A percentile compares a stretch with the other conserved stretches of the same genome.
Evolutionary conservation across 2,797 vertebrate species (phyloP).

Genomic region (Mycteria americana): DNA sequence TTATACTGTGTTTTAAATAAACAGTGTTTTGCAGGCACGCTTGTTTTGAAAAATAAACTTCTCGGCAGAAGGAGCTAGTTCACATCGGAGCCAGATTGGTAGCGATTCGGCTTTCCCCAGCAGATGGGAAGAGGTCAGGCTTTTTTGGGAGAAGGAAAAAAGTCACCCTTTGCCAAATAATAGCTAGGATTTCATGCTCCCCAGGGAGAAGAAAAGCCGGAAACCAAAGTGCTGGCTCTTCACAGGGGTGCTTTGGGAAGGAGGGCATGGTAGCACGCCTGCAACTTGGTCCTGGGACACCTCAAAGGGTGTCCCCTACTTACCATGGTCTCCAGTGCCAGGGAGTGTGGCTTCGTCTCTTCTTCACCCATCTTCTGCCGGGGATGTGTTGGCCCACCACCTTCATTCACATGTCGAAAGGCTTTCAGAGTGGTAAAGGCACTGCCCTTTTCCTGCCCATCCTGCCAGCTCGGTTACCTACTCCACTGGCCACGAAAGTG

Average conservation of each 20-base stretch:
- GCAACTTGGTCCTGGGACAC: neutral
- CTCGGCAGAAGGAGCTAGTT: slow-evolving; percentile 7
- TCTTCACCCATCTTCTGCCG: neutral
- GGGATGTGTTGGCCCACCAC: neutral
- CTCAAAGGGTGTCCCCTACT: neutral
- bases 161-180: neutral
- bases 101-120: neutral
- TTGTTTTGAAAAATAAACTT: slow-evolving; percentile 63
- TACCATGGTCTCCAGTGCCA: neutral
- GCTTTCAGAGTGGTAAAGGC: neutral
- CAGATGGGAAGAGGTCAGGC: neutral
- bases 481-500: neutral
- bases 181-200: neutral
- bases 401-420: neutral
- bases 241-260: neutral
- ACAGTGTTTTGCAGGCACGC: neutral
- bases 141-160: neutral
- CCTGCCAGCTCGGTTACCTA: accelerated
- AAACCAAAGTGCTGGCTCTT: neutral
- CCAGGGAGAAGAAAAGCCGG: neutral
- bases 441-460: neutral
- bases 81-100: neutral
- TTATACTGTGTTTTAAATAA: slow-evolving; percentile 42
- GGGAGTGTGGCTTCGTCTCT: neutral
- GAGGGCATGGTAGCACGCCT: accelerated